Evolutionary conservation across 2,797 vertebrate species (phyloP).

Genomic region (Sus cebifrons): DNA sequence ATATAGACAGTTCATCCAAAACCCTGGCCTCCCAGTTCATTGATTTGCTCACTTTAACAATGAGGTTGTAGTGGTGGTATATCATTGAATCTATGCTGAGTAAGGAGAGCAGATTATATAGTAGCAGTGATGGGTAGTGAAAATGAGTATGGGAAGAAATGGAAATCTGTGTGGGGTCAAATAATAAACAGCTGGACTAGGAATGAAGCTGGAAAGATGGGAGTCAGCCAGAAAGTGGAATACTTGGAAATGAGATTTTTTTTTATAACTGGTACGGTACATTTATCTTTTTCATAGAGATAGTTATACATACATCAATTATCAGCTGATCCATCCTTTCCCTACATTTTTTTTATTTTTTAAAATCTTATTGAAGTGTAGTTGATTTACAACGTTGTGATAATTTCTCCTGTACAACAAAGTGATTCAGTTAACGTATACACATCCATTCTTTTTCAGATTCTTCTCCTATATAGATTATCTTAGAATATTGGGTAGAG

Average conservation of each 20-base stretch:
- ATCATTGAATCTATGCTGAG: background rate
- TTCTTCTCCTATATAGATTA: too few species aligned
- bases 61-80: background rate
- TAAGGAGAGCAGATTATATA: background rate
- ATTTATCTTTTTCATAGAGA: background rate
- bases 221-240: background rate
- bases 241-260: background rate
- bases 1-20: background rate
- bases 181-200: background rate
- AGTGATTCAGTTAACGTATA: too few species aligned
- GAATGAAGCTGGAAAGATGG: background rate
- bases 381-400: too few species aligned
- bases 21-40: background rate
- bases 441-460: too few species aligned
- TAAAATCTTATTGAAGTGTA: too few species aligned
- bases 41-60: background rate
- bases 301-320: background rate
- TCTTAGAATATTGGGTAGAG: too few species aligned
- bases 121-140: background rate
- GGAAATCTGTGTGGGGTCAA: background rate
- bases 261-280: background rate
- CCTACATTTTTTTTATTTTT: background rate
- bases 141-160: slow-evolving; percentile 5
- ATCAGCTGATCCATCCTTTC: background rate
- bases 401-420: too few species aligned